Percentiles rank a stretch among this genome's conserved stretches.
Conservation (phyloP, 2,888 invertebrate species). For the Drosophila austrosaltans region DNA sequence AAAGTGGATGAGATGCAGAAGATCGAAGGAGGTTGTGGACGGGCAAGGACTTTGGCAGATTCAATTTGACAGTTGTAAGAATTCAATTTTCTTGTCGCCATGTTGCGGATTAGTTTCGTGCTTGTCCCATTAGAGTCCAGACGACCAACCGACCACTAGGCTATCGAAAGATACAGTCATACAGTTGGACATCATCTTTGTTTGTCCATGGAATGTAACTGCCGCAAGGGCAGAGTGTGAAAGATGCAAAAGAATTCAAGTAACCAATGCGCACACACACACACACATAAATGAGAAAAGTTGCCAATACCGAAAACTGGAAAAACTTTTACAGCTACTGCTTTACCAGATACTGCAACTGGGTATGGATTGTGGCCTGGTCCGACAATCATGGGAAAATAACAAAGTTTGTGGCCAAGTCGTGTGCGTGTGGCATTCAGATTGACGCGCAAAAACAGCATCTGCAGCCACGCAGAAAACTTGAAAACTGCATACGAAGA, state of each 20-base stretch:
- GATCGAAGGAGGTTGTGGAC: not conserved
- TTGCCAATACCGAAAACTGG: slow-evolving; percentile 62
- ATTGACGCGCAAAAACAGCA: slow-evolving; percentile 38
- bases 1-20: slow-evolving; percentile 22
- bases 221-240: slow-evolving; percentile 31
- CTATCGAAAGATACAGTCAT: slow-evolving; percentile 4
- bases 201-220: slow-evolving; percentile 38
- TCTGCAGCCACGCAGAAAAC: slow-evolving; percentile 40
- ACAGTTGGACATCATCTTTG: slow-evolving; percentile 63
- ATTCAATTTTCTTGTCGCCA: slow-evolving; percentile 79
- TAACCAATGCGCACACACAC: slow-evolving; percentile 55
- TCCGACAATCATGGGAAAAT: slow-evolving; percentile 48
- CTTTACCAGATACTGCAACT: slow-evolving; percentile 6
- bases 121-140: slow-evolving; percentile 40
- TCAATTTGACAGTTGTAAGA: slow-evolving; percentile 79
- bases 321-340: slow-evolving; percentile 59
- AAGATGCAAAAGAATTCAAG: slow-evolving; percentile 48
- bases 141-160: not conserved
- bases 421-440: slow-evolving; percentile 66
- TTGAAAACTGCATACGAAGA: slow-evolving; percentile 36
- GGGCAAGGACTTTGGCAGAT: slow-evolving; percentile 50
- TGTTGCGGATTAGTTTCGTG: slow-evolving; percentile 79
- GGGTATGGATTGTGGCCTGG: slow-evolving; percentile 24
- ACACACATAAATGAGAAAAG: slow-evolving; percentile 73
- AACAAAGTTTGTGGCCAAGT: slow-evolving; percentile 68